Percentiles rank a stretch among this genome's conserved stretches.
phyloP scores from a whole-genome alignment of 2,797 vertebrate species.

The Acanthis flammea region DNA sequence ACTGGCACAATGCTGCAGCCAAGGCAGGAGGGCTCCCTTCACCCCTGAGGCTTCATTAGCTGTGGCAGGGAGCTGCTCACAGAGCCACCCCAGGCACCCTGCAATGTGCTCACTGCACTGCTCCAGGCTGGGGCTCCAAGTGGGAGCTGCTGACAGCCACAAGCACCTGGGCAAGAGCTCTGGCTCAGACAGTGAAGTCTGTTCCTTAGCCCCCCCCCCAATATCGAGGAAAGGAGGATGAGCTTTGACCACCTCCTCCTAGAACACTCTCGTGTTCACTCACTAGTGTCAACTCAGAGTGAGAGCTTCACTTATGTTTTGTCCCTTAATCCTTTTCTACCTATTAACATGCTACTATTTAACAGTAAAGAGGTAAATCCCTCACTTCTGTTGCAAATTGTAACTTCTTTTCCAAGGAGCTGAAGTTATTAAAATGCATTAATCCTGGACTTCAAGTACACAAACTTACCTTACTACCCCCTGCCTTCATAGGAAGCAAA shows the following conservation, averaged over 20 bases:
- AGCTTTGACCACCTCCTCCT: background rate
- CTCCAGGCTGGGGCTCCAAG: accelerated
- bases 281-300: background rate
- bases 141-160: background rate
- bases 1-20: background rate
- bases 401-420: background rate
- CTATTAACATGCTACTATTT: background rate
- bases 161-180: background rate
- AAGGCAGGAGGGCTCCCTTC: background rate
- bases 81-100: background rate
- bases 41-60: background rate
- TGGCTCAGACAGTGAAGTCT: background rate
- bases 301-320: background rate
- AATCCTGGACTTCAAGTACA: background rate
- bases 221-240: background rate
- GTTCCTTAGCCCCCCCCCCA: background rate
- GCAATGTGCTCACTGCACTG: accelerated
- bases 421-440: background rate
- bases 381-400: background rate
- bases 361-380: background rate
- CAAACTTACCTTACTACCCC: constrained; percentile 95
- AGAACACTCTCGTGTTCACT: background rate
- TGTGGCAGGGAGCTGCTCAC: background rate
- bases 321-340: background rate
- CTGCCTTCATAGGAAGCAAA: constrained; percentile 90